Conservation (phyloP, 2,888 invertebrate genomes). For the Neoscelio sp. region DNA sequence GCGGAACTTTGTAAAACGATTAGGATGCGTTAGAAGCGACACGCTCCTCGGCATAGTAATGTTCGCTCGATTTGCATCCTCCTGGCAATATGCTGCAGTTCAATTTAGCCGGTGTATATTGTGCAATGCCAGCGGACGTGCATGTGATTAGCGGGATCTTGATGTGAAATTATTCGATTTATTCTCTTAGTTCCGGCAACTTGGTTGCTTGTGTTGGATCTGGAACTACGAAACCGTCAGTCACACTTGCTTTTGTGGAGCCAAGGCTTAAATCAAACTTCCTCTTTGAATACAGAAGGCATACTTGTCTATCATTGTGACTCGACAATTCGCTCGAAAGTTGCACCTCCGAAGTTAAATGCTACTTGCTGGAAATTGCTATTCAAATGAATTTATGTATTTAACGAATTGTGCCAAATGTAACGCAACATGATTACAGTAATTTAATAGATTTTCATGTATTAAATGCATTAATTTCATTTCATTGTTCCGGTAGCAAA, state of each 20-base stretch:
- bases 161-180: slow-evolving; percentile 65
- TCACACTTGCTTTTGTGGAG: slow-evolving; percentile 49
- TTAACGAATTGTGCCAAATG: slow-evolving; percentile 16
- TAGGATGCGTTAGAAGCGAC: slow-evolving; percentile 66
- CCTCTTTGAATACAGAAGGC: slow-evolving; percentile 29
- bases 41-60: slow-evolving; percentile 70
- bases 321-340: slow-evolving; percentile 34
- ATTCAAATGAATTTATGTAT: slow-evolving; percentile 23
- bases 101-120: slow-evolving; percentile 32
- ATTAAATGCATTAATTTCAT: neutral
- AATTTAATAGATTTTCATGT: neutral
- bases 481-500: too few species aligned
- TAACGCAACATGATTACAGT: neutral
- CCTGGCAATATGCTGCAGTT: slow-evolving; percentile 25
- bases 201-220: slow-evolving; percentile 30
- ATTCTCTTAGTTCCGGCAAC: slow-evolving; percentile 46
- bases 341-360: slow-evolving; percentile 23
- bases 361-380: slow-evolving; percentile 26
- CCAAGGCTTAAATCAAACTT: slow-evolving; percentile 41
- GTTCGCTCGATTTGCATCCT: slow-evolving; percentile 41
- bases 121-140: slow-evolving; percentile 39
- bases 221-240: slow-evolving; percentile 42
- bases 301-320: slow-evolving; percentile 32
- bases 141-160: slow-evolving; percentile 64
- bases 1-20: slow-evolving; percentile 67